Conservation (phyloP, 2,113 vertebrate species). For the Python bivittatus region DNA sequence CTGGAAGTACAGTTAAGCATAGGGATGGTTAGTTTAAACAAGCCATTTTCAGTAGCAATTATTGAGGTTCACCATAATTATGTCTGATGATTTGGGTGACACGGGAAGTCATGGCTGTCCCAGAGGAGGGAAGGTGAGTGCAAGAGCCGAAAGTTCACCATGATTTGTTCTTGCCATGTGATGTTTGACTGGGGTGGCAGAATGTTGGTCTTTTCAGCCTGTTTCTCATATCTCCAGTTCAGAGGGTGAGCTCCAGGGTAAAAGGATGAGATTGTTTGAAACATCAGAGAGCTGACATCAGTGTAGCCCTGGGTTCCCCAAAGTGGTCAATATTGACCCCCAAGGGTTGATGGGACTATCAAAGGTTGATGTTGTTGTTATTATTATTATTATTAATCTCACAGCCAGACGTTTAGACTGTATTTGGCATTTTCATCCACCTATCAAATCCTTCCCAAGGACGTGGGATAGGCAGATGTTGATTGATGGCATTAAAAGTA, state of each 20-base stretch:
- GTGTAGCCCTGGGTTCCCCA: background rate
- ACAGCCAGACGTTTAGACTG: background rate
- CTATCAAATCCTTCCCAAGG: background rate
- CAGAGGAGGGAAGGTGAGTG: background rate
- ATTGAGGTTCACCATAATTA: background rate
- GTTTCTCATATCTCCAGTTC: background rate
- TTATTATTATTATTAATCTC: too few relatives aligned
- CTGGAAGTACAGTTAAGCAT: background rate
- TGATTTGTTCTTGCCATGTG: background rate
- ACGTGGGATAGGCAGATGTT: too few relatives aligned
- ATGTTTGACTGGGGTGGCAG: background rate
- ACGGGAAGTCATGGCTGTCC: background rate
- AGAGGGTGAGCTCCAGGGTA: background rate
- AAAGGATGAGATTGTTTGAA: background rate
- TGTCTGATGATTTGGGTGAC: background rate
- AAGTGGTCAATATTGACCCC: background rate
- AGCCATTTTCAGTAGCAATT: background rate
- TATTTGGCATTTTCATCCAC: background rate
- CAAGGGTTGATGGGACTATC: background rate
- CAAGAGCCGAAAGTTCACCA: background rate
- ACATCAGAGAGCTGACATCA: background rate
- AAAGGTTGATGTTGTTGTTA: too few relatives aligned
- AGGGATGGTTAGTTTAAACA: background rate
- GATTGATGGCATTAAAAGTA: background rate
- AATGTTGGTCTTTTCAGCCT: background rate